phyloP scores from a whole-genome alignment of 2,797 vertebrate genomes.

The Lutjanus argentimaculatus region DNA sequence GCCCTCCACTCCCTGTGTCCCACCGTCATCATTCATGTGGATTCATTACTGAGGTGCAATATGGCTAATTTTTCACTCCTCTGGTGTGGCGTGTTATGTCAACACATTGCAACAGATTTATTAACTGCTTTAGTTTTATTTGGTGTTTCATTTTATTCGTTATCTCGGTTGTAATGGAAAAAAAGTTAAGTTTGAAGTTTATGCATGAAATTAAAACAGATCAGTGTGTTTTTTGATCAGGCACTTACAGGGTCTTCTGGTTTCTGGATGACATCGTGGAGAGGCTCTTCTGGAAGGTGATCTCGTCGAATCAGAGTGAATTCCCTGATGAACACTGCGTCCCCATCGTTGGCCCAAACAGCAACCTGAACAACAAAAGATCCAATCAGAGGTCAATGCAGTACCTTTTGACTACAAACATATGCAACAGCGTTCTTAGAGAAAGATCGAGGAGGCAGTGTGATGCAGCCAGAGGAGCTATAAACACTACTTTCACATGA shows the following conservation, averaged over 20 bases:
- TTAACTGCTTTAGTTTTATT: constrained; percentile 43
- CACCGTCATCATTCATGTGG: constrained; percentile 56
- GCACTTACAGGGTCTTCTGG: constrained; percentile 91
- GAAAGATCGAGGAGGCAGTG: background rate
- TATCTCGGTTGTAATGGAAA: background rate
- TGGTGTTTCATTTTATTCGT: constrained; percentile 35
- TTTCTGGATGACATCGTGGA: constrained; percentile 89
- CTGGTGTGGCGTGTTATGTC: constrained; percentile 30
- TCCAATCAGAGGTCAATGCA: background rate
- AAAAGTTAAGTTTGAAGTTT: background rate
- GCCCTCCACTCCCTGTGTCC: constrained; percentile 57
- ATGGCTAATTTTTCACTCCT: constrained; percentile 41
- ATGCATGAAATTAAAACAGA: constrained; percentile 6
- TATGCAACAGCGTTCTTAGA: background rate
- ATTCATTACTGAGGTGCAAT: constrained; percentile 56
- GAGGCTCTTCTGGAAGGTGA: constrained; percentile 91
- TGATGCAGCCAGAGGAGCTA: background rate
- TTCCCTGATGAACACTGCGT: constrained; percentile 94
- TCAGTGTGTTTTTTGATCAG: background rate
- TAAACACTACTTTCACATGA: background rate
- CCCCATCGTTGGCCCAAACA: constrained; percentile 87
- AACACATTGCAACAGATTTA: constrained; percentile 46
- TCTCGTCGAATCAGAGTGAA: constrained; percentile 94
- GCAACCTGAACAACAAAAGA: constrained; percentile 84
- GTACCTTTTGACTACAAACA: background rate